These are phyloP conservation scores for Stenolophus ochropezus DNA, from an alignment of 2,888 invertebrate species.

Conservation along the genomic window DNA sequence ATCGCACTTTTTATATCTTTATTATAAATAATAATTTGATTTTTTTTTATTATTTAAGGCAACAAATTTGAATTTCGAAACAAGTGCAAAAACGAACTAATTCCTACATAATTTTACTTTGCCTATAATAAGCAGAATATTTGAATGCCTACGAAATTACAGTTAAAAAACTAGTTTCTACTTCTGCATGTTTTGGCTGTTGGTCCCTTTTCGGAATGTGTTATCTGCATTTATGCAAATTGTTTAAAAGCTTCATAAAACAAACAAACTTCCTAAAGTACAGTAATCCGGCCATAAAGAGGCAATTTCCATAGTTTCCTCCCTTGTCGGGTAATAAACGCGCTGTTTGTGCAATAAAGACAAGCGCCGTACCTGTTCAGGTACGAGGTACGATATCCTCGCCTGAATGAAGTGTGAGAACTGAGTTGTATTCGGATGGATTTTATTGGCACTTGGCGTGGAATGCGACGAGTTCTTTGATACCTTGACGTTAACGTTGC, in stretches of 20 bases:
- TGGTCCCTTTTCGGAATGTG: too few species aligned
- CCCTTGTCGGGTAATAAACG: constrained; percentile 14
- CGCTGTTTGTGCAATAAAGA: constrained; percentile 20
- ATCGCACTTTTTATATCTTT: too few species aligned
- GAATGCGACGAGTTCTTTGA: constrained; percentile 41
- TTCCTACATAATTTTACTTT: too few species aligned
- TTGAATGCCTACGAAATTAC: too few species aligned
- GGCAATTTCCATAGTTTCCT: not conserved
- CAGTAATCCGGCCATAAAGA: not conserved
- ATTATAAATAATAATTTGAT: too few species aligned
- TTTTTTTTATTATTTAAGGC: too few species aligned
- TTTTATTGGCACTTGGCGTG: constrained; percentile 36
- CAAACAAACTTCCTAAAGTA: constrained; percentile 11
- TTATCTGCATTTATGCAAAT: not conserved
- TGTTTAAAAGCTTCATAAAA: constrained; percentile 27
- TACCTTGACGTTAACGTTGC: constrained; percentile 18
- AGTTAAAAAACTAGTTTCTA: too few species aligned
- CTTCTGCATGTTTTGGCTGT: too few species aligned
- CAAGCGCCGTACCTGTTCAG: constrained; percentile 6
- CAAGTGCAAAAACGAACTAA: too few species aligned
- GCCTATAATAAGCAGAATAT: too few species aligned
- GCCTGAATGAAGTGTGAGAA: constrained; percentile 35
- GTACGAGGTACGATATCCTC: not conserved
- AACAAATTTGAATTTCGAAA: too few species aligned
- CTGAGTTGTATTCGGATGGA: constrained; percentile 16